These are phyloP conservation scores for Bombycilla garrulus DNA, from an alignment of 2,113 vertebrate species.

Conservation along the genomic window DNA sequence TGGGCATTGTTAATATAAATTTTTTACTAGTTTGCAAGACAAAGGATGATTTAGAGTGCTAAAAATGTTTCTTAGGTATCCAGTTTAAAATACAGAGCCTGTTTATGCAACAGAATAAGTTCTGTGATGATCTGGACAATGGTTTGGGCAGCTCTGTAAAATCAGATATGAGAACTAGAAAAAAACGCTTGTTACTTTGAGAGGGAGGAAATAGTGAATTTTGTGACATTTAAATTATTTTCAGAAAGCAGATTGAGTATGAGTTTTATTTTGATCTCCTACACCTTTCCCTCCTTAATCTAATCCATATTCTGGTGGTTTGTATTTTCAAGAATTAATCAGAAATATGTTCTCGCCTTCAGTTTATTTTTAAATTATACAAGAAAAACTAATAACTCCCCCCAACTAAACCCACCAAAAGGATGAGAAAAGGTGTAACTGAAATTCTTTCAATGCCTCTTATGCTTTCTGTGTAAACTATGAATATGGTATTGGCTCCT, in stretches of 20 bases:
- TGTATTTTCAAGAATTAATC: background rate
- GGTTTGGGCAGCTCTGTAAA: background rate
- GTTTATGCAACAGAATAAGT: background rate
- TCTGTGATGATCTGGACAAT: background rate
- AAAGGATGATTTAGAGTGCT: background rate
- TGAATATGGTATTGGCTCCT: background rate
- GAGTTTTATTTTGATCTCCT: background rate
- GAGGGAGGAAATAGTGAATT: background rate
- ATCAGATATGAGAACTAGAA: background rate
- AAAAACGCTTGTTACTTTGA: background rate
- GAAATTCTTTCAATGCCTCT: background rate
- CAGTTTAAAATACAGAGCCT: background rate
- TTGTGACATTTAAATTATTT: background rate
- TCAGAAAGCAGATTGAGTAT: background rate
- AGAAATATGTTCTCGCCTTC: background rate
- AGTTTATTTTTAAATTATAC: background rate
- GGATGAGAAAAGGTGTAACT: background rate
- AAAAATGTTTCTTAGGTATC: background rate
- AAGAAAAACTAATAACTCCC: background rate
- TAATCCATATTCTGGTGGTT: background rate
- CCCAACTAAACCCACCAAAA: background rate
- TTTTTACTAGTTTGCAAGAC: background rate
- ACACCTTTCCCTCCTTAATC: background rate
- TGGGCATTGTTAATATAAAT: background rate
- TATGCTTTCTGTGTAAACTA: background rate